A percentile compares a stretch with the other conserved stretches of the same genome.
Evolutionary conservation across 53 echinoderm and acorn worm species (phyloP).

Genomic region (Arbacia lixula): DNA sequence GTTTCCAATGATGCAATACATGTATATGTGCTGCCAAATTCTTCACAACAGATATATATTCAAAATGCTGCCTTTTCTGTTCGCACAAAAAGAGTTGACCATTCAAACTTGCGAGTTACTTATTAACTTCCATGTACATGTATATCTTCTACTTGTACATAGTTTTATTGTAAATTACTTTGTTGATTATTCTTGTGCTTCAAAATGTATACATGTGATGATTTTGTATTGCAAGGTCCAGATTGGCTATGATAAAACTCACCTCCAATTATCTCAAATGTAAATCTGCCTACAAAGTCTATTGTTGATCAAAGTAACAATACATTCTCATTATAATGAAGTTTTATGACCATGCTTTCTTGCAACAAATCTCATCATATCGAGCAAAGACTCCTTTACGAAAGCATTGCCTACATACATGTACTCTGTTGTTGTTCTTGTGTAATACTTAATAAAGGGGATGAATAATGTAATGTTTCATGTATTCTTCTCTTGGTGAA

Average conservation of each 20-base stretch:
- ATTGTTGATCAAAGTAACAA: constrained; percentile 10
- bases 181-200: constrained; percentile 28
- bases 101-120: constrained; percentile 16
- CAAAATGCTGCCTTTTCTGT: too few species aligned
- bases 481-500: constrained; percentile 22
- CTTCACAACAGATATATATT: too few species aligned
- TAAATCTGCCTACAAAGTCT: constrained; percentile 30
- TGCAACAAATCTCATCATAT: too few species aligned
- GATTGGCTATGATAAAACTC: constrained; percentile 30
- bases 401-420: constrained; percentile 21
- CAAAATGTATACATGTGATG: constrained; percentile 30
- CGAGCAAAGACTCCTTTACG: constrained; percentile 25
- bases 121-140: constrained; percentile 20
- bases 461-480: constrained; percentile 30
- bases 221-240: constrained; percentile 26
- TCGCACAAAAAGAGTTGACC: background rate
- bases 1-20: constrained; percentile 25
- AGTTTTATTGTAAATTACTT: constrained; percentile 27
- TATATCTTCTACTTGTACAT: constrained; percentile 12
- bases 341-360: too few species aligned
- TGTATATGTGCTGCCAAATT: too few species aligned
- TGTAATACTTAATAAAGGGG: constrained; percentile 25
- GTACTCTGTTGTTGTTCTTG: constrained; percentile 22
- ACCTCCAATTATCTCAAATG: constrained; percentile 26
- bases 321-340: too few species aligned